Evolutionary conservation across 2,797 vertebrate genomes (phyloP), one percentile per base, ranked within the genome.

Genomic region (Liasis olivaceus): DNA sequence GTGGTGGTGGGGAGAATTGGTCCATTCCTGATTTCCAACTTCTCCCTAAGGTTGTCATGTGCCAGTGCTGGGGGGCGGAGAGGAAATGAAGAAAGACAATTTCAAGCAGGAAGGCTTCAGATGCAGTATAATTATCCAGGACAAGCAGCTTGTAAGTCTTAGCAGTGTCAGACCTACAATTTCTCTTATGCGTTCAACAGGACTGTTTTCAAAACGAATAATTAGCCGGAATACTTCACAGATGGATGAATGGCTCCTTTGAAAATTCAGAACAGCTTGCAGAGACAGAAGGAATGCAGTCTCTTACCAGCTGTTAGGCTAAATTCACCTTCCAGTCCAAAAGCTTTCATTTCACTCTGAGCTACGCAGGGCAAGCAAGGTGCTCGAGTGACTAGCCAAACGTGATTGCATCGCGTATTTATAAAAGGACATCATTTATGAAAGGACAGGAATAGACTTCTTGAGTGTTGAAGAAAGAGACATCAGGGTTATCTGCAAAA

Each of bases 141-240:
- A 85, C 6, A 94, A 28, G 89, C 84, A 94, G 89, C 66, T 89
- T 88, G 88, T 85, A 94, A 86, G 85, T n/a, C 66, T 64, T 28
- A 31, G 88, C 77, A 88, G 47, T 20, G 60, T 54, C 22, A 62
- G 5, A 4, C 63, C 64, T 88, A 24, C 63, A 20, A 89, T 12
- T 85, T 90, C 72, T 92, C 86, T 91, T 26, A 22, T n/a, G 22
- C 51, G 66, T 92, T 90, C 0, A 51, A 93, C 2, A 4, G 14
- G 91, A 54, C 0, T 36, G 1, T 47, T 95, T 60, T 59, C 47
- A 90, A 93, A 89, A 26, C 17, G 66, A 56, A 51, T 0, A 36
- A 77, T 1, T 36, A 94, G 51, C 60, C 93, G 87, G 89, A 92
- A 62, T 0, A 0, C 92, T 2, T 2, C 47, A 85, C 14, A 17